Conservation (phyloP, 2,888 invertebrate genomes). For the Sycophila texana region DNA sequence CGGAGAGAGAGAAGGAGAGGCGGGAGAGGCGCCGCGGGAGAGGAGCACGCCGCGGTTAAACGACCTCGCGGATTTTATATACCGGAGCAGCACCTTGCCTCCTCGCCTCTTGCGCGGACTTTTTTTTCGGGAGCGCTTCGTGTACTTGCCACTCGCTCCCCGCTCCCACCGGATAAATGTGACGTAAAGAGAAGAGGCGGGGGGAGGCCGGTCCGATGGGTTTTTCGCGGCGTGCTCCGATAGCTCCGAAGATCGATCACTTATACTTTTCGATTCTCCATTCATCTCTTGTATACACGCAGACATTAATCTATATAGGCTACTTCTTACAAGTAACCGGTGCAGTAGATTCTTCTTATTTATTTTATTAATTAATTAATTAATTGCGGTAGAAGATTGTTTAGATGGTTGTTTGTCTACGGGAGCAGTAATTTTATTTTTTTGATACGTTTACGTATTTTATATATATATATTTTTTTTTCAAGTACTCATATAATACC, state of each 20-base stretch:
- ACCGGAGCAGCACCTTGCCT: background rate
- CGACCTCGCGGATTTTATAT: background rate
- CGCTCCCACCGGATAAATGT: background rate
- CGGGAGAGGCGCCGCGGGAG: background rate
- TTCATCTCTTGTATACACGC: slow-evolving; percentile 6
- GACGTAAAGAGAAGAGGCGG: background rate
- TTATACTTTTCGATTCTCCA: background rate
- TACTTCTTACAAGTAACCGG: slow-evolving; percentile 46
- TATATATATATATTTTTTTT: background rate
- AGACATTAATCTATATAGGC: background rate
- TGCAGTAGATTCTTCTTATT: slow-evolving; percentile 38
- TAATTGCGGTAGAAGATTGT: slow-evolving; percentile 56
- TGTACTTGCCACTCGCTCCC: background rate
- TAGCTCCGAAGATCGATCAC: background rate
- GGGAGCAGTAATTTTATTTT: slow-evolving; percentile 50
- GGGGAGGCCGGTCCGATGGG: slow-evolving; percentile 7
- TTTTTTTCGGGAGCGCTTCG: background rate
- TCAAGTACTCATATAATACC: too few species aligned
- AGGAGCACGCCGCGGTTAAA: background rate
- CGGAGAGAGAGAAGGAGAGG: background rate
- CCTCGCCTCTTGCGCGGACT: background rate
- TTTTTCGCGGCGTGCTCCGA: slow-evolving; percentile 30
- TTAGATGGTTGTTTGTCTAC: slow-evolving; percentile 55
- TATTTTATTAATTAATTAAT: slow-evolving; percentile 5
- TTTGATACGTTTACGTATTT: slow-evolving; percentile 9